These are phyloP conservation scores for Saxidomus purpurata DNA, from an alignment of 1,140 invertebrate genomes.

Conservation along the genomic window DNA sequence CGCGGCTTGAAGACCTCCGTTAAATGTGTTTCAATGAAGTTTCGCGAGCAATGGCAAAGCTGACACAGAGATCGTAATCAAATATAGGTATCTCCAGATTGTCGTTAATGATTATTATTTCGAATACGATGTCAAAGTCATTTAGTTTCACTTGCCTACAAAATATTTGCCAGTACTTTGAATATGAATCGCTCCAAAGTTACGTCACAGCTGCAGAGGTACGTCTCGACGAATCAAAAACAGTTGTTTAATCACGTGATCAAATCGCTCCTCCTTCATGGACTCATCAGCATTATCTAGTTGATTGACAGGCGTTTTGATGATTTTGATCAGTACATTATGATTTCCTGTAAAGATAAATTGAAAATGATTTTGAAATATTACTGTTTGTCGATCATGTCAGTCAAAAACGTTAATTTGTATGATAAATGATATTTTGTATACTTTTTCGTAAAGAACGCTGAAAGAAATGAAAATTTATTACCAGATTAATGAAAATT, in stretches of 20 bases:
- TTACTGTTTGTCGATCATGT: conserved; percentile 22
- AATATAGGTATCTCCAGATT: not conserved
- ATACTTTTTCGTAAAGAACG: not conserved
- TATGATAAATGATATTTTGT: conserved; percentile 30
- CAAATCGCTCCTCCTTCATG: conserved; percentile 8
- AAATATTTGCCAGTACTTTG: conserved; percentile 32
- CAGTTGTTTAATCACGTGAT: conserved; percentile 15
- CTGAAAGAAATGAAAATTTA: conserved; percentile 34
- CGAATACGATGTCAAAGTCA: conserved; percentile 25
- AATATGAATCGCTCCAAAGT: conserved; percentile 34
- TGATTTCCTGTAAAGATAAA: conserved; percentile 54
- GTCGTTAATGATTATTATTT: conserved; percentile 44
- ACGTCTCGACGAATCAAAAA: conserved; percentile 1
- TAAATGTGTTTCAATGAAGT: not conserved
- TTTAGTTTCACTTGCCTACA: conserved; percentile 38
- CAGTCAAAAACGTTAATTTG: conserved; percentile 25
- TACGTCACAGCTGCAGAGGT: conserved; percentile 34
- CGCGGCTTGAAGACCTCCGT: not conserved
- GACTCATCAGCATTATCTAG: conserved; percentile 30
- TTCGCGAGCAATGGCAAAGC: not conserved
- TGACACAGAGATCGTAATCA: conserved; percentile 10
- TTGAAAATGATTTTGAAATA: conserved; percentile 60
- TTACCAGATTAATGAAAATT: not conserved
- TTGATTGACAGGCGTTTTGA: conserved; percentile 45
- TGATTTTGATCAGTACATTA: conserved; percentile 43